These are phyloP conservation scores for Thamnophis sirtalis DNA, from an alignment of 2,113 vertebrate genomes.

Conservation along the genomic window DNA sequence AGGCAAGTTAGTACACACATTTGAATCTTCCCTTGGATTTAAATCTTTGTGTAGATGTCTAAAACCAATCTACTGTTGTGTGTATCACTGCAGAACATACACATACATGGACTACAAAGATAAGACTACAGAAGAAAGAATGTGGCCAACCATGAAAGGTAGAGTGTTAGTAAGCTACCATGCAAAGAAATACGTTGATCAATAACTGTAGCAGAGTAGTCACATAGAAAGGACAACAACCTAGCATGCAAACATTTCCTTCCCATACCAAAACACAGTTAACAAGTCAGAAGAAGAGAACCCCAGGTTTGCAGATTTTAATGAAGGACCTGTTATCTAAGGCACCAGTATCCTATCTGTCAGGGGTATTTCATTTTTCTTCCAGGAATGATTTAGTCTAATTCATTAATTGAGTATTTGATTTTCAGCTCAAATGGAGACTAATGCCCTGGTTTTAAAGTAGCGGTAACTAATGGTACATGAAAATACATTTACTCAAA, in stretches of 20 bases:
- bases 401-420: neutral
- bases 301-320: neutral
- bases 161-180: neutral
- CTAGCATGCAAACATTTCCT: neutral
- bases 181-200: neutral
- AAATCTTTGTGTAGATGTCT: neutral
- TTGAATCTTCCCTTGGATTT: neutral
- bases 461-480: slow-evolving; percentile 20
- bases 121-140: neutral
- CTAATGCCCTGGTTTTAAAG: neutral
- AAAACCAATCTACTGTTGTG: neutral
- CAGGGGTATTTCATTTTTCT: neutral
- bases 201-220: neutral
- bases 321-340: neutral
- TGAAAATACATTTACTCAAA: neutral
- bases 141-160: neutral
- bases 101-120: neutral
- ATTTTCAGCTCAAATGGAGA: neutral
- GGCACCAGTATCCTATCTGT: neutral
- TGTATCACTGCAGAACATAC: neutral
- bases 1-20: neutral
- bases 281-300: neutral
- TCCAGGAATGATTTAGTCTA: slow-evolving; percentile 8
- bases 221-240: neutral
- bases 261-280: neutral